A percentile compares a stretch with the other conserved stretches of the same genome.
phyloP scores from a whole-genome alignment of 2,113 vertebrate species.

The Mesocricetus auratus region DNA sequence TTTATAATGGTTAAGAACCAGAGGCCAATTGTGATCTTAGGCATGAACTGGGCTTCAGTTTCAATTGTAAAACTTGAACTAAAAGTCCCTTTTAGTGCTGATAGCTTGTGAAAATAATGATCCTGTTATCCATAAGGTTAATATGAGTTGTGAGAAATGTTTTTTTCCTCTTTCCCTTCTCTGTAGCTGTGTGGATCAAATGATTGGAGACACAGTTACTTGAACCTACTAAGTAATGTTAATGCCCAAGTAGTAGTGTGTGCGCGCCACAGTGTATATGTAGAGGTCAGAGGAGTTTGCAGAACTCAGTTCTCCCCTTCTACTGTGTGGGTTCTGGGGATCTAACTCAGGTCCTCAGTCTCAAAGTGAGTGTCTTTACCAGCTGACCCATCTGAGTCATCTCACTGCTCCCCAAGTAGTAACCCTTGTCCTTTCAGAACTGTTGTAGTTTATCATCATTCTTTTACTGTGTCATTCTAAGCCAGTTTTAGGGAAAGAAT shows the following conservation, averaged over 20 bases:
- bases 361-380: not conserved
- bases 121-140: not conserved
- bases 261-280: no score
- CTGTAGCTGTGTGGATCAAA: not conserved
- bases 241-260: not conserved
- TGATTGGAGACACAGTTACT: conserved; percentile 19
- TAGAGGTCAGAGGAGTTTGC: not conserved
- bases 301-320: not conserved
- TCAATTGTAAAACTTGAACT: conserved; percentile 51
- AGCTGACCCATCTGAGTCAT: not conserved
- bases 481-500: not conserved
- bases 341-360: not conserved
- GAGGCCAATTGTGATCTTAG: conserved; percentile 12
- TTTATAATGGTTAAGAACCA: conserved; percentile 36
- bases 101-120: not conserved
- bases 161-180: conserved; percentile 1
- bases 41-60: conserved; percentile 9
- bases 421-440: not conserved
- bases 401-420: no score
- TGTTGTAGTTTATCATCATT: not conserved
- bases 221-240: conserved; percentile 7
- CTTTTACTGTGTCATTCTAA: conserved; percentile 38
- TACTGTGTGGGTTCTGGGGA: not conserved
- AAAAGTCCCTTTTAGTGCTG: not conserved
- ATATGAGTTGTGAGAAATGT: not conserved